phyloP scores from a whole-genome alignment of 1,140 invertebrate species.

The Danaus plexippus region DNA sequence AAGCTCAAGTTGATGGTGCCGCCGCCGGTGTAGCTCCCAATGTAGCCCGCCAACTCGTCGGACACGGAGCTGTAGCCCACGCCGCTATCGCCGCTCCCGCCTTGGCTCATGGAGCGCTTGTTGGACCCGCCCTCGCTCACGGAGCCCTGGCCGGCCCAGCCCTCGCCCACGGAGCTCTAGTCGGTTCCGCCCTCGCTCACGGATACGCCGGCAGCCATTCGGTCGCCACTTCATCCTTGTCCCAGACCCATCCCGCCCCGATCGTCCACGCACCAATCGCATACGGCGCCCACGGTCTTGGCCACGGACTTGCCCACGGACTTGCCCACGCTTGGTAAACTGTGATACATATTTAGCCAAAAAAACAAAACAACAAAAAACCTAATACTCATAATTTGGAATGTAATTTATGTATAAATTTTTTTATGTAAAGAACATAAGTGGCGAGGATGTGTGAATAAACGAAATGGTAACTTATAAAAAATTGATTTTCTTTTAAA shows the following conservation, averaged over 20 bases:
- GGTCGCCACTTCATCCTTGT: slow-evolving; percentile 50
- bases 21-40: slow-evolving; percentile 73
- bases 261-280: slow-evolving; percentile 44
- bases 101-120: slow-evolving; percentile 17
- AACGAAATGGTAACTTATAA: slow-evolving; percentile 59
- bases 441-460: slow-evolving; percentile 69
- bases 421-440: slow-evolving; percentile 40
- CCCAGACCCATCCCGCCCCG: slow-evolving; percentile 52
- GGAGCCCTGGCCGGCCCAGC: slow-evolving; percentile 23
- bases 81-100: slow-evolving; percentile 29
- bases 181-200: slow-evolving; percentile 25
- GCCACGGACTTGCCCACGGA: slow-evolving; percentile 36
- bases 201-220: slow-evolving; percentile 34
- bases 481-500: background rate
- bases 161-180: slow-evolving; percentile 12
- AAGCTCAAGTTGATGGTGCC: slow-evolving; percentile 72
- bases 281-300: slow-evolving; percentile 39
- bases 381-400: slow-evolving; percentile 63
- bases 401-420: slow-evolving; percentile 61
- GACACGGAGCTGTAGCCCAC: slow-evolving; percentile 29
- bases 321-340: slow-evolving; percentile 61
- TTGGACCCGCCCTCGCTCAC: slow-evolving; percentile 25
- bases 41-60: slow-evolving; percentile 52
- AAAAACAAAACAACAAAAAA: slow-evolving; percentile 23
- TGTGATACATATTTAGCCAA: slow-evolving; percentile 60